These are phyloP conservation scores for Eriocheir sinensis DNA, from an alignment of 1,140 invertebrate species.

Conservation along the genomic window DNA sequence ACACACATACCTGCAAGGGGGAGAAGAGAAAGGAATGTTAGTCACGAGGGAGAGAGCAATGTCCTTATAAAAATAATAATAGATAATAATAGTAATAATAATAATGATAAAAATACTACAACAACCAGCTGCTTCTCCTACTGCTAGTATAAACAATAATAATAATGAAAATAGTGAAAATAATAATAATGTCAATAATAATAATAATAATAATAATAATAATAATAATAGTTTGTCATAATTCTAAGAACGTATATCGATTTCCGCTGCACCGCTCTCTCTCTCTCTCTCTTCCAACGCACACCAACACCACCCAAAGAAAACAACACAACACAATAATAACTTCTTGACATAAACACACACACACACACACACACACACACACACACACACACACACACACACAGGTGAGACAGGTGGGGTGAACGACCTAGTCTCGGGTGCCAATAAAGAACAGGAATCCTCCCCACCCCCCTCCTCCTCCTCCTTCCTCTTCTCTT, in stretches of 20 bases:
- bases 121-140: neutral
- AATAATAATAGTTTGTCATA: neutral
- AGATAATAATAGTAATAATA: conserved; percentile 1
- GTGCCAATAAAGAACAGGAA: neutral
- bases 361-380: conserved; percentile 36
- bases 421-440: neutral
- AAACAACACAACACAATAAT: neutral
- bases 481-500: neutral
- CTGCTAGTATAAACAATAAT: neutral
- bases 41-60: neutral
- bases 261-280: neutral
- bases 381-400: conserved; percentile 32
- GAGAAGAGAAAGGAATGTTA: neutral
- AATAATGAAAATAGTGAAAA: neutral
- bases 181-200: neutral
- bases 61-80: too few relatives aligned
- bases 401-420: neutral
- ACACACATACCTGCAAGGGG: neutral
- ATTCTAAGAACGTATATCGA: neutral
- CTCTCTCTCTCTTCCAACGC: neutral
- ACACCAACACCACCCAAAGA: neutral
- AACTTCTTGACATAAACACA: neutral
- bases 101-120: neutral
- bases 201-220: conserved; percentile 29
- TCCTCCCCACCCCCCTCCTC: too few relatives aligned